Conservation (phyloP, 2,888 invertebrate genomes). For the Chelonus formosanus region DNA sequence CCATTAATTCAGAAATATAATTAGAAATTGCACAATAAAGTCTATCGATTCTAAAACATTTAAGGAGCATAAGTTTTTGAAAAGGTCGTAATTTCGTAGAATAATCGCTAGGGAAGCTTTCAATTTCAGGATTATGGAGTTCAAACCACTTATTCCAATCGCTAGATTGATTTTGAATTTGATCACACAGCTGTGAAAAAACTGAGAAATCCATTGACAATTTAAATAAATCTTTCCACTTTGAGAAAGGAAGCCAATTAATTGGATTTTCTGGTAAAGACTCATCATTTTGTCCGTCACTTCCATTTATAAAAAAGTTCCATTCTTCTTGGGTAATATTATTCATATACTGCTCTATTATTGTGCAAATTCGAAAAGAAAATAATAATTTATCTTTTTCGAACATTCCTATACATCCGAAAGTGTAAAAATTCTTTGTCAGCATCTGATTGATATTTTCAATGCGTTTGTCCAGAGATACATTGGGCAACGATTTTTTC, state of each 20-base stretch:
- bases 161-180: constrained; percentile 67
- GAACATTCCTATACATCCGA: constrained; percentile 92
- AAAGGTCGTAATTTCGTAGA: constrained; percentile 72
- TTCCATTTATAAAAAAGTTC: constrained; percentile 92
- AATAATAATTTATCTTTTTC: constrained; percentile 89
- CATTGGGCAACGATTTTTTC: constrained; percentile 83
- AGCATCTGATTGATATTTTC: constrained; percentile 84
- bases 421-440: constrained; percentile 89
- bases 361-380: constrained; percentile 90
- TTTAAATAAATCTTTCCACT: constrained; percentile 87
- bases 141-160: constrained; percentile 89
- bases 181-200: constrained; percentile 73
- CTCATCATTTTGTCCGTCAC: constrained; percentile 73
- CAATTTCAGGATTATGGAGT: constrained; percentile 81
- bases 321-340: constrained; percentile 75
- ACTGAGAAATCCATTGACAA: constrained; percentile 75
- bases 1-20: constrained; percentile 84
- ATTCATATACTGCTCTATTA: constrained; percentile 77
- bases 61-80: constrained; percentile 81
- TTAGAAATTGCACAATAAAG: constrained; percentile 86
- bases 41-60: constrained; percentile 90
- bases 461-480: constrained; percentile 77
- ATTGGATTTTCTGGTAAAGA: constrained; percentile 77
- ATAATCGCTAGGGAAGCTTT: constrained; percentile 76
- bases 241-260: constrained; percentile 76